These are phyloP conservation scores for Dolichallabes microphthalmus DNA, from an alignment of 2,113 vertebrate genomes.

Conservation along the genomic window DNA sequence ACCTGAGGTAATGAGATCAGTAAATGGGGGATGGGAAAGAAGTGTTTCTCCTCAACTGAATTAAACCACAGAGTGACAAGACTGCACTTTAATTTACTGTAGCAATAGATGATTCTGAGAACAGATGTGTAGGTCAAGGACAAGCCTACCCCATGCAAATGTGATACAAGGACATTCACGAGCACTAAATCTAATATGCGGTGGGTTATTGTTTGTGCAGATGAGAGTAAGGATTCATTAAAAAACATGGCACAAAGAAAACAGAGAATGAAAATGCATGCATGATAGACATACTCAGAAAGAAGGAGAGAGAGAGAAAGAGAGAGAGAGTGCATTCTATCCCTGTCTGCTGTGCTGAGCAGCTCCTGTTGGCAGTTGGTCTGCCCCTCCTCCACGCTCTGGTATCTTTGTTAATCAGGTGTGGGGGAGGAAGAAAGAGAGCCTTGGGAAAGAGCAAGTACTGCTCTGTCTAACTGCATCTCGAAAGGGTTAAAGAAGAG, in stretches of 20 bases:
- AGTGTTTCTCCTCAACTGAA: slow-evolving; percentile 21
- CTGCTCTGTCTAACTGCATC: slow-evolving; percentile 18
- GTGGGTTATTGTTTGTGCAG: slow-evolving; percentile 11
- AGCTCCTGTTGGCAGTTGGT: slow-evolving; percentile 50
- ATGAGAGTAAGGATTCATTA: slow-evolving; percentile 14
- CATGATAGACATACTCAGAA: slow-evolving; percentile 5
- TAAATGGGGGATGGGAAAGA: slow-evolving; percentile 38
- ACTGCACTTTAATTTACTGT: slow-evolving; percentile 15
- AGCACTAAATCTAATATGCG: not conserved
- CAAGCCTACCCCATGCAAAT: slow-evolving; percentile 4
- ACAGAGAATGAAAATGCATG: slow-evolving; percentile 23
- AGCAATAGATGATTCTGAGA: not conserved
- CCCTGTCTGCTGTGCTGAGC: slow-evolving; percentile 24
- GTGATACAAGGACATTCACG: slow-evolving; percentile 6
- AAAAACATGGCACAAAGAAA: slow-evolving; percentile 13
- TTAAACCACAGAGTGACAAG: slow-evolving; percentile 24
- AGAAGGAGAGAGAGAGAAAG: slow-evolving; percentile 29
- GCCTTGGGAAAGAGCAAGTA: slow-evolving; percentile 39
- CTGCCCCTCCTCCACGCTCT: slow-evolving; percentile 50
- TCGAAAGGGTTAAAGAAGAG: slow-evolving; percentile 45
- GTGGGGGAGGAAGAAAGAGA: slow-evolving; percentile 55
- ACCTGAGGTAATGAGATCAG: slow-evolving; percentile 38
- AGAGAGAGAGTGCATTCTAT: not conserved
- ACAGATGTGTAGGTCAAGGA: slow-evolving; percentile 31
- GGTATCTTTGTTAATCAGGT: slow-evolving; percentile 57